phyloP scores from a whole-genome alignment of 2,888 invertebrate genomes.

The Andricus curvator region DNA sequence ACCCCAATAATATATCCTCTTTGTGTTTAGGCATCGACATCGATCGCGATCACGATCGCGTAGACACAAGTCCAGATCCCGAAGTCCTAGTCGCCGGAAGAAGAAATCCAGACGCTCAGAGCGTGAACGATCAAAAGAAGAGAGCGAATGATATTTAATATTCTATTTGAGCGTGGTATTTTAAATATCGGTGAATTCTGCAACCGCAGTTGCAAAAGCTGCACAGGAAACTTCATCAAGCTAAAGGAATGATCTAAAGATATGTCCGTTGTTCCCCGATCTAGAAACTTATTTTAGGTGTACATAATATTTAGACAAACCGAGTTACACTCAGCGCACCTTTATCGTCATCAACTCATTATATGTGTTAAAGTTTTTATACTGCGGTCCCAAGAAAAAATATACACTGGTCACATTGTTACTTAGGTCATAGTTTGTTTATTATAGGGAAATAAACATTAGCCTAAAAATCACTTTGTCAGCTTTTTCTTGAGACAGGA shows the following conservation, averaged over 20 bases:
- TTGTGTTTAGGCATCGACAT: slow-evolving; percentile 70
- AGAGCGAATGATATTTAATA: slow-evolving; percentile 81
- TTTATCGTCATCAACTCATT: background rate
- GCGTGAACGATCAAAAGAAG: slow-evolving; percentile 81
- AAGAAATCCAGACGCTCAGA: slow-evolving; percentile 87
- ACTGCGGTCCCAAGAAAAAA: background rate
- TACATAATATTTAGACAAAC: slow-evolving; percentile 6
- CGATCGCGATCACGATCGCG: slow-evolving; percentile 80
- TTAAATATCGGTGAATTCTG: background rate
- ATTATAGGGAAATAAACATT: background rate
- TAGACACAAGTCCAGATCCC: slow-evolving; percentile 86
- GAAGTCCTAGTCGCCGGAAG: slow-evolving; percentile 85
- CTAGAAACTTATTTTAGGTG: background rate
- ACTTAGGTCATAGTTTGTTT: background rate
- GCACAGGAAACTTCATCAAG: background rate
- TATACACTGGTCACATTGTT: background rate
- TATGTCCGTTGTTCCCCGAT: background rate
- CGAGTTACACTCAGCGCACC: background rate
- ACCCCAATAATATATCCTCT: slow-evolving; percentile 37
- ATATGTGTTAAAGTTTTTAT: background rate
- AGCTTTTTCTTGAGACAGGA: background rate
- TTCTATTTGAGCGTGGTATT: background rate
- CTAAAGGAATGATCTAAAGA: background rate
- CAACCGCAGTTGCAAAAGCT: background rate
- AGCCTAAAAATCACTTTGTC: background rate